Conservation (phyloP, 2,113 vertebrate species). For the Butastur rufipennis region DNA sequence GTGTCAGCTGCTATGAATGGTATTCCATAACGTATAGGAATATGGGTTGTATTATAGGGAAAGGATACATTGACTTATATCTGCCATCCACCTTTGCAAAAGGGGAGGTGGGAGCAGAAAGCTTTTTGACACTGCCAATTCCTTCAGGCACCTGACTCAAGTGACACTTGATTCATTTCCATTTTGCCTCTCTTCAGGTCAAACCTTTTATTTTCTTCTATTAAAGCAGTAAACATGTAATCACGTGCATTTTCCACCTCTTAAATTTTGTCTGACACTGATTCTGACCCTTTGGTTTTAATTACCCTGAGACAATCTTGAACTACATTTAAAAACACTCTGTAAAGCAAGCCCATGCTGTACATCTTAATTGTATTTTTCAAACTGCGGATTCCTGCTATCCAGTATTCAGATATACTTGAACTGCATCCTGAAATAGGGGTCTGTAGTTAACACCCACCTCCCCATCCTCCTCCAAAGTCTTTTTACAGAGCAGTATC, state of each 20-base stretch:
- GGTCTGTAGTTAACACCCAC: background rate
- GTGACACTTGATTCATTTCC: background rate
- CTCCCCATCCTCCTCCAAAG: background rate
- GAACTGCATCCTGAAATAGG: background rate
- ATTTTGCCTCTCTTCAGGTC: background rate
- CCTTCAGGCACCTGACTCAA: background rate
- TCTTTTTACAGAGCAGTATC: background rate
- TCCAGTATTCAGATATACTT: background rate
- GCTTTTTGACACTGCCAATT: background rate
- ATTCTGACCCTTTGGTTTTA: slow-evolving; percentile 23
- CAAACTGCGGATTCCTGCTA: background rate
- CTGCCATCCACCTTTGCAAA: background rate
- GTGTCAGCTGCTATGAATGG: background rate
- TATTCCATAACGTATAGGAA: background rate
- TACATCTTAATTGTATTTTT: slow-evolving; percentile 5
- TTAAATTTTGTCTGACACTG: slow-evolving; percentile 3
- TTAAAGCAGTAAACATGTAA: background rate
- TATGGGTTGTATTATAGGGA: background rate
- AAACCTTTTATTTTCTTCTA: background rate
- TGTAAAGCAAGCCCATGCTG: background rate
- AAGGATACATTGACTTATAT: background rate
- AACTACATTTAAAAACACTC: slow-evolving; percentile 19
- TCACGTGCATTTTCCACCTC: background rate
- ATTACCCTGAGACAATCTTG: slow-evolving; percentile 17
- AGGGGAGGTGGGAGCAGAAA: background rate